A percentile compares a stretch with the other conserved stretches of the same genome.
phyloP scores from a whole-genome alignment of 2,113 vertebrate genomes.

The Ailurus styani region DNA sequence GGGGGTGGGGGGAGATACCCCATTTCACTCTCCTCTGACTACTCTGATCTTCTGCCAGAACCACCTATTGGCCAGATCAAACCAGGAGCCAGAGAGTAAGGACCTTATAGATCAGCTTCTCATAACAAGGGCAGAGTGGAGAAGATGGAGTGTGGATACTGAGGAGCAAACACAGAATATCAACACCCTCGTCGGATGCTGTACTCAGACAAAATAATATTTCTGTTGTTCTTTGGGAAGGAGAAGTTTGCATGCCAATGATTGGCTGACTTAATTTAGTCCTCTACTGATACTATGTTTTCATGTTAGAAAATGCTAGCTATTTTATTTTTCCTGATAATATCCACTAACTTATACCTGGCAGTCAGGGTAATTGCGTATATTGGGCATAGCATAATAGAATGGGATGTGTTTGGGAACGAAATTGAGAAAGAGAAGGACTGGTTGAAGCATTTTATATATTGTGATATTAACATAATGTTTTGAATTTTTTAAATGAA shows the following conservation, averaged over 20 bases:
- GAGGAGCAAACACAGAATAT: neutral
- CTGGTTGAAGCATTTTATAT: neutral
- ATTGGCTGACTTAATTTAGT: neutral
- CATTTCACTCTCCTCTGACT: neutral
- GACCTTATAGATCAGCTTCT: neutral
- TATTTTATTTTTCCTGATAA: neutral
- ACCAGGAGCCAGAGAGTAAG: neutral
- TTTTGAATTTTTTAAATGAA: slow-evolving; percentile 1
- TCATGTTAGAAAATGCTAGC: neutral
- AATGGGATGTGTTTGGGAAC: neutral
- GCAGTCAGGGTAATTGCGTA: neutral
- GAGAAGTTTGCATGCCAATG: neutral
- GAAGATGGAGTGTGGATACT: neutral
- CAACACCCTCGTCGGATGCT: neutral
- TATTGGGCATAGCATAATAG: neutral
- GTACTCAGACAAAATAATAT: neutral
- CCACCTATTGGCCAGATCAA: neutral
- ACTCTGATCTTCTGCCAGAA: neutral
- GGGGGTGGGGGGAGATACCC: neutral
- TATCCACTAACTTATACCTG: neutral
- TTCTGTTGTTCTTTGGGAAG: neutral
- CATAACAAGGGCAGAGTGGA: neutral
- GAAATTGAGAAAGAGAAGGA: neutral
- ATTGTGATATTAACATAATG: neutral
- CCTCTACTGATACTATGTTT: neutral